These are phyloP conservation scores for Oxyura jamaicensis DNA, from an alignment of 2,113 vertebrate species.

Conservation along the genomic window DNA sequence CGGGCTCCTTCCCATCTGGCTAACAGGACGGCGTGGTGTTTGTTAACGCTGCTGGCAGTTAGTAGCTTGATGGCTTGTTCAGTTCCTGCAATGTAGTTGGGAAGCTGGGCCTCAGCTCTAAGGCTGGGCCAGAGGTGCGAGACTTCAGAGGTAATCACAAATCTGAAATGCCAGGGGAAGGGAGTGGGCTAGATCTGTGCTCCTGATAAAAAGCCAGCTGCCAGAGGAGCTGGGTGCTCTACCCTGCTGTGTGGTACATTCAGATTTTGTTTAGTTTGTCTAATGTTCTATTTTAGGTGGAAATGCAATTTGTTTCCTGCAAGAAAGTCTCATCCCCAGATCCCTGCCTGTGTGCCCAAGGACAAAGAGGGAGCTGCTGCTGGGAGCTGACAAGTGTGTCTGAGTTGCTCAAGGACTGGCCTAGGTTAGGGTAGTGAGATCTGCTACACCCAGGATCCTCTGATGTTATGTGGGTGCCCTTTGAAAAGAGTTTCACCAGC, in stretches of 20 bases:
- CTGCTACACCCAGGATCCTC: background rate
- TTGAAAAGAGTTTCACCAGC: background rate
- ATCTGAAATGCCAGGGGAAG: background rate
- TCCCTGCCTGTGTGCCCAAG: fast-evolving
- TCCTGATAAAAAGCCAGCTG: background rate
- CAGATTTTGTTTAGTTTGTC: background rate
- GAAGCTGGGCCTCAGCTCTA: background rate
- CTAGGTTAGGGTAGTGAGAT: background rate
- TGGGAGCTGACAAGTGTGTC: background rate
- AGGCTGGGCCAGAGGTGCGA: background rate
- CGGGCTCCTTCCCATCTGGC: background rate
- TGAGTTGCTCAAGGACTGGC: background rate
- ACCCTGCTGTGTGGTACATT: background rate
- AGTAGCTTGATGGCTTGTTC: background rate
- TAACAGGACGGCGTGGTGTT: background rate
- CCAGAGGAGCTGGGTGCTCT: background rate
- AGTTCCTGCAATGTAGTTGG: background rate
- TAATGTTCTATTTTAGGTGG: background rate
- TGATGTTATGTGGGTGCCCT: background rate
- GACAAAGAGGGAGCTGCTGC: background rate
- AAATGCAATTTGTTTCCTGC: background rate
- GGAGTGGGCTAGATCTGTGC: background rate
- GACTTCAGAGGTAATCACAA: background rate
- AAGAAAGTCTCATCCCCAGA: background rate
- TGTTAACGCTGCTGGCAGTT: background rate